Conservation (phyloP, 1,140 invertebrate genomes). For the Drosophila serrata region DNA sequence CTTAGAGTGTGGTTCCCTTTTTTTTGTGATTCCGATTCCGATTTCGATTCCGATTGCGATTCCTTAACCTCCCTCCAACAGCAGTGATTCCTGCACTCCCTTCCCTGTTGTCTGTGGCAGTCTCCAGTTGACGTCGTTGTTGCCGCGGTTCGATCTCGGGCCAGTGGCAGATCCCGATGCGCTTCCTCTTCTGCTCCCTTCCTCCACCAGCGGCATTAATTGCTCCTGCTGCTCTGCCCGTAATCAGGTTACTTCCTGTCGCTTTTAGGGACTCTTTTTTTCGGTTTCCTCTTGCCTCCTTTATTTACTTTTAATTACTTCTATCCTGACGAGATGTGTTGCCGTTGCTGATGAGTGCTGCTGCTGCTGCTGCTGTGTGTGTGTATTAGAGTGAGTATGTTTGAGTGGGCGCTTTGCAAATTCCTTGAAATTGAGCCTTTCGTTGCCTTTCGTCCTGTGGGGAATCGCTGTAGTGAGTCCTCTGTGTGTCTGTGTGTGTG, state of each 20-base stretch:
- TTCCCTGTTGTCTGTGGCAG: neutral
- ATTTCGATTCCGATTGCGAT: constrained; percentile 2
- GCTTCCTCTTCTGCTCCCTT: constrained; percentile 26
- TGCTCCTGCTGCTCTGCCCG: constrained; percentile 34
- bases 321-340: constrained; percentile 52
- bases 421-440: constrained; percentile 74
- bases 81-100: neutral
- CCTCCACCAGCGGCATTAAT: constrained; percentile 40
- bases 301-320: constrained; percentile 72
- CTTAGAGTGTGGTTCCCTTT: constrained; percentile 33
- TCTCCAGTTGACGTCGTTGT: constrained; percentile 6
- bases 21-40: constrained; percentile 6
- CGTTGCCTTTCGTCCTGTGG: constrained; percentile 62
- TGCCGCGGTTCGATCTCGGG: constrained; percentile 27
- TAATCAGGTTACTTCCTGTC: constrained; percentile 48
- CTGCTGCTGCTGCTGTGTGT: constrained; percentile 9
- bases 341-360: constrained; percentile 12
- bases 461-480: constrained; percentile 34
- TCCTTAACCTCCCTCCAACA: constrained; percentile 1
- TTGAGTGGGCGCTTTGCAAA: constrained; percentile 48
- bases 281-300: constrained; percentile 32
- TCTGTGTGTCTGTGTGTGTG: constrained; percentile 8
- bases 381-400: neutral
- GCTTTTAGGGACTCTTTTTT: constrained; percentile 26
- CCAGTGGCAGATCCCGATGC: constrained; percentile 29